Evolutionary conservation across 2,113 vertebrate species (phyloP).

Genomic region (Prolemur simus): DNA sequence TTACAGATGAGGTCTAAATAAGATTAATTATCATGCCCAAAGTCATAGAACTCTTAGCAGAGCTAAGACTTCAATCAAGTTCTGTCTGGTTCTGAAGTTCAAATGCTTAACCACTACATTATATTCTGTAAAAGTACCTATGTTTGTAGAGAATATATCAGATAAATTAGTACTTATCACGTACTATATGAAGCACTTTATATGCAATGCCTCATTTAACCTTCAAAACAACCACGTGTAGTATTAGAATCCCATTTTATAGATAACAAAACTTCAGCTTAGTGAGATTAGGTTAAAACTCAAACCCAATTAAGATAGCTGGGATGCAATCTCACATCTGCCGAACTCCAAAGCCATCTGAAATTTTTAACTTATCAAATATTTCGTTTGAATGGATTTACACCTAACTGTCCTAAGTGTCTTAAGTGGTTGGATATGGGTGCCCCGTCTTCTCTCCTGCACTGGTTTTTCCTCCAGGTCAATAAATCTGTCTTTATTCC

Average conservation of each 20-base stretch:
- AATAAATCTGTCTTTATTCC: not conserved
- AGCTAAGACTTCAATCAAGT: not conserved
- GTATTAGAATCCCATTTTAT: not conserved
- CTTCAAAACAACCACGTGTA: not conserved
- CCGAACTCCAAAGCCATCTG: not conserved
- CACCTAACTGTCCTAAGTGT: too few species aligned
- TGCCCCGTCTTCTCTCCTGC: not conserved
- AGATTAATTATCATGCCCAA: not conserved
- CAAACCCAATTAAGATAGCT: not conserved
- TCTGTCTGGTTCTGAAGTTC: not conserved
- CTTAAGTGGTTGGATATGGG: not conserved
- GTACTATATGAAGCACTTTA: not conserved
- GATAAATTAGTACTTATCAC: not conserved
- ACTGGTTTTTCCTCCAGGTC: not conserved
- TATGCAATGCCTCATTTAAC: not conserved
- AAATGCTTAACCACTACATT: not conserved
- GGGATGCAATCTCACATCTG: not conserved
- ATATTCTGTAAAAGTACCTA: not conserved
- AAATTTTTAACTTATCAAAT: not conserved
- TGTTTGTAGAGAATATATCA: not conserved
- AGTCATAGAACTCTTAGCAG: not conserved
- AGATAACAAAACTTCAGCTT: not conserved
- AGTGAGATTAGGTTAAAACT: not conserved
- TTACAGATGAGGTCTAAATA: not conserved
- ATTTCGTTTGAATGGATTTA: not conserved